Evolutionary conservation across 2,113 vertebrate genomes (phyloP).

Genomic region (Tupaia tana): DNA sequence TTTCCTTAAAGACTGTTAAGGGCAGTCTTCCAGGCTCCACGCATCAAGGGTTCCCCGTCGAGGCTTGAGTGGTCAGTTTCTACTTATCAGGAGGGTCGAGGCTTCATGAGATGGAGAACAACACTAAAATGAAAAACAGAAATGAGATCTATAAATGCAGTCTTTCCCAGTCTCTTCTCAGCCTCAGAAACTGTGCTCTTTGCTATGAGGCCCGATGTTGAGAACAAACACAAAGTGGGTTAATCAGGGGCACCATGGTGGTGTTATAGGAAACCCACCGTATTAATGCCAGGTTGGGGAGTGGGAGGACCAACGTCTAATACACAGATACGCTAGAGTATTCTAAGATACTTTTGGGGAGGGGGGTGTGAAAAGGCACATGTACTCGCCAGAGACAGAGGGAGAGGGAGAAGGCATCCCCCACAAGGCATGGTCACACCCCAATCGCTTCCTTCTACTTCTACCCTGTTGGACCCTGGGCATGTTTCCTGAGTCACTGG

Average conservation of each 20-base stretch:
- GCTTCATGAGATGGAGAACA: conserved; percentile 57
- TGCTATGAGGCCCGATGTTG: conserved; percentile 1
- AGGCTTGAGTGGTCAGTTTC: neutral
- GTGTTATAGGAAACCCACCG: neutral
- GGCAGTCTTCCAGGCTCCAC: neutral
- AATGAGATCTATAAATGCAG: conserved; percentile 14
- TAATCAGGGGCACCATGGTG: neutral
- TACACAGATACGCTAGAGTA: neutral
- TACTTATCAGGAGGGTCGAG: conserved; percentile 44
- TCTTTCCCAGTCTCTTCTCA: conserved; percentile 34
- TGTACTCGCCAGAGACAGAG: too few species aligned
- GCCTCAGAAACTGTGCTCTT: neutral
- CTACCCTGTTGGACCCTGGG: too few species aligned
- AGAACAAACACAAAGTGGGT: conserved; percentile 8
- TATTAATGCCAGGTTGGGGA: neutral
- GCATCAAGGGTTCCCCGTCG: conserved; percentile 13
- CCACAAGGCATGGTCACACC: too few species aligned
- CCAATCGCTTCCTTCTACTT: too few species aligned
- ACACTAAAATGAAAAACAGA: conserved; percentile 76
- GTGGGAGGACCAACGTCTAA: neutral
- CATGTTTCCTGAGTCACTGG: too few species aligned
- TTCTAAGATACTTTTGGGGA: too few species aligned
- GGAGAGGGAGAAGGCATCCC: too few species aligned
- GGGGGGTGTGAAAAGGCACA: too few species aligned
- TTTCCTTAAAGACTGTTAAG: conserved; percentile 45